These are phyloP conservation scores for Turritopsis dohrnii DNA, from an alignment of 30 jellyfish, hydroid and myxozoan genomes.

Conservation along the genomic window DNA sequence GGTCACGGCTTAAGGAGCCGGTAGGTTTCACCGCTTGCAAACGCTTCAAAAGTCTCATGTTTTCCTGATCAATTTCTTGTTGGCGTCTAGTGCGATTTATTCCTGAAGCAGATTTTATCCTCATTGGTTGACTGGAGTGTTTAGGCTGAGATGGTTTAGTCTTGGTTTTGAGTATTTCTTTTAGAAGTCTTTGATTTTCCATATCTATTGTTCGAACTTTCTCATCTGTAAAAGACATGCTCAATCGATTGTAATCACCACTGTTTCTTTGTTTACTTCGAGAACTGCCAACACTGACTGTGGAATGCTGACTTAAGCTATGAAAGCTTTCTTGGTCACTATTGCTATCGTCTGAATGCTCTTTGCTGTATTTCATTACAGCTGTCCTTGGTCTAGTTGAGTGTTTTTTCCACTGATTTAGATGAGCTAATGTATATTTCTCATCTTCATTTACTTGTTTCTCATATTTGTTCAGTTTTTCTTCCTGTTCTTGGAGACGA, in stretches of 20 bases:
- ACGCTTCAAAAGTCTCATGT: slow-evolving; percentile 44
- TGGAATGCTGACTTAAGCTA: background rate
- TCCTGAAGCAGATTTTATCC: slow-evolving; percentile 66
- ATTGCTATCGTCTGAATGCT: background rate
- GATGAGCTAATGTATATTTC: background rate
- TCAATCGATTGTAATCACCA: slow-evolving; percentile 18
- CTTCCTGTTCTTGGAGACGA: slow-evolving; percentile 9
- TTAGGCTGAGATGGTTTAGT: slow-evolving; percentile 23
- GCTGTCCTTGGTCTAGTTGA: slow-evolving; percentile 28
- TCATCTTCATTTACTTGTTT: background rate
- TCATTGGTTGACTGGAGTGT: slow-evolving; percentile 37
- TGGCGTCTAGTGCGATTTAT: slow-evolving; percentile 65
- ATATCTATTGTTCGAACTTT: slow-evolving; percentile 74
- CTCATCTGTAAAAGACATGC: slow-evolving; percentile 69
- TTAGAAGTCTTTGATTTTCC: slow-evolving; percentile 77
- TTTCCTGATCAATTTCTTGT: slow-evolving; percentile 77
- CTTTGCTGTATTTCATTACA: slow-evolving; percentile 6
- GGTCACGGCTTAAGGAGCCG: slow-evolving; percentile 52
- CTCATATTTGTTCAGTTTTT: background rate
- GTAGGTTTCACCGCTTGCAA: slow-evolving; percentile 86
- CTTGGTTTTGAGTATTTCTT: slow-evolving; percentile 50
- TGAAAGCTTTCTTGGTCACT: background rate
- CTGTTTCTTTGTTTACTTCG: background rate
- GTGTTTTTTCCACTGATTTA: background rate
- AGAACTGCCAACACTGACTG: slow-evolving; percentile 2